These are phyloP conservation scores for Drosophila tanythrix DNA, from an alignment of 2,888 invertebrate species.

Conservation along the genomic window DNA sequence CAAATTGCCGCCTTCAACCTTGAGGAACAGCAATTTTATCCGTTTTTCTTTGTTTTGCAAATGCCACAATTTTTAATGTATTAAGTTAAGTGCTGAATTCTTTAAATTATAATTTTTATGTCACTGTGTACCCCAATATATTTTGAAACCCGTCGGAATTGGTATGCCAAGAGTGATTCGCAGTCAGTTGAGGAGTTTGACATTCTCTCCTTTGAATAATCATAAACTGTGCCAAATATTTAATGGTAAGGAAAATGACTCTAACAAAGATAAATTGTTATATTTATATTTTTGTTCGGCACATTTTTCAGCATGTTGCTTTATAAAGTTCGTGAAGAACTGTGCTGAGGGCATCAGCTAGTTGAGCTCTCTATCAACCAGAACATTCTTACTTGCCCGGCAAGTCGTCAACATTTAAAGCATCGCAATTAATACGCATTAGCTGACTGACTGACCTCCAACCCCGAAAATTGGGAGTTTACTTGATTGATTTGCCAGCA, in stretches of 20 bases:
- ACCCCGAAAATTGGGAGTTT: neutral
- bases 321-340: neutral
- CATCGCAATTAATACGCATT: slow-evolving; percentile 1
- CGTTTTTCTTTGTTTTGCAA: too few relatives aligned
- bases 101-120: neutral
- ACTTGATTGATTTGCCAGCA: slow-evolving; percentile 41
- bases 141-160: neutral
- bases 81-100: neutral
- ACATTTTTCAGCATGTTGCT: neutral
- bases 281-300: neutral
- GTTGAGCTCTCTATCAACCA: neutral
- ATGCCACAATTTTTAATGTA: neutral
- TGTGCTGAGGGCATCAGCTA: neutral
- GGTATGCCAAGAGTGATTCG: neutral
- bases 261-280: neutral
- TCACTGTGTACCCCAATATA: neutral
- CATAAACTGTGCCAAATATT: neutral
- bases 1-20: too few relatives aligned
- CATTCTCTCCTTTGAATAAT: neutral
- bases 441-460: neutral
- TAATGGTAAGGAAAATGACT: neutral
- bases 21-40: too few relatives aligned
- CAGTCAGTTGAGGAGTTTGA: neutral
- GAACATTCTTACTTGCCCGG: neutral
- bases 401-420: neutral